Conservation (phyloP, 2,113 vertebrate species). For the Mixornis gularis region DNA sequence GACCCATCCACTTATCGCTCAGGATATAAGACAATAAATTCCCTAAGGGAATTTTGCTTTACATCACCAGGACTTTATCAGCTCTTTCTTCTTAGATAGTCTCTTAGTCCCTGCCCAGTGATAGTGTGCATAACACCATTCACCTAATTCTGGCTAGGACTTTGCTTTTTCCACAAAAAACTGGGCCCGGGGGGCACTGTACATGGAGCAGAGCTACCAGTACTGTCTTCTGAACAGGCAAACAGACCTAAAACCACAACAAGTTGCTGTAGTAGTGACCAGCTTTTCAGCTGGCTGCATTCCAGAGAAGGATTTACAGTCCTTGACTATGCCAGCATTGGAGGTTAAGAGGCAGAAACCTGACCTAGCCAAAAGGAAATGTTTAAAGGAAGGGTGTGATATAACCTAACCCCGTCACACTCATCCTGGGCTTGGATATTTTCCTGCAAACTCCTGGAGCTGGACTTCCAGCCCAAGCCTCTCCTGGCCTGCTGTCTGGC, state of each 20-base stretch:
- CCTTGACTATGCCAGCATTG: neutral
- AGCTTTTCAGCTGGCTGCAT: constrained; percentile 3
- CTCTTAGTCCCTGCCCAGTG: neutral
- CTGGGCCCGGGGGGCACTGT: fast-evolving
- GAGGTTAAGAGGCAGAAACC: constrained; percentile 31
- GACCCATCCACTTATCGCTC: fast-evolving
- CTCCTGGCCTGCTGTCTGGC: neutral
- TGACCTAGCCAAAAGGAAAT: neutral
- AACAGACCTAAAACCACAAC: neutral
- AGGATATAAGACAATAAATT: neutral
- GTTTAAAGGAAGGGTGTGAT: neutral
- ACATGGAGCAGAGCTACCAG: neutral
- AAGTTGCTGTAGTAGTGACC: neutral
- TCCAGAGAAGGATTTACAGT: neutral
- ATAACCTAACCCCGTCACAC: neutral
- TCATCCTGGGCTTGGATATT: neutral
- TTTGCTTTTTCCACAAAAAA: neutral
- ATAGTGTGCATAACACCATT: neutral
- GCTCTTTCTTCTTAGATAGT: neutral
- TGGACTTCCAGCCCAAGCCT: neutral
- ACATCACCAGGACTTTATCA: neutral
- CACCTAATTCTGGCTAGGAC: neutral
- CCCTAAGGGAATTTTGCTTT: neutral
- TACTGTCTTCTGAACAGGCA: neutral
- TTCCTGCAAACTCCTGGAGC: neutral